Conservation (phyloP, 92 coral and sea anemone species). For the Hydrozoanthus gracilis region DNA sequence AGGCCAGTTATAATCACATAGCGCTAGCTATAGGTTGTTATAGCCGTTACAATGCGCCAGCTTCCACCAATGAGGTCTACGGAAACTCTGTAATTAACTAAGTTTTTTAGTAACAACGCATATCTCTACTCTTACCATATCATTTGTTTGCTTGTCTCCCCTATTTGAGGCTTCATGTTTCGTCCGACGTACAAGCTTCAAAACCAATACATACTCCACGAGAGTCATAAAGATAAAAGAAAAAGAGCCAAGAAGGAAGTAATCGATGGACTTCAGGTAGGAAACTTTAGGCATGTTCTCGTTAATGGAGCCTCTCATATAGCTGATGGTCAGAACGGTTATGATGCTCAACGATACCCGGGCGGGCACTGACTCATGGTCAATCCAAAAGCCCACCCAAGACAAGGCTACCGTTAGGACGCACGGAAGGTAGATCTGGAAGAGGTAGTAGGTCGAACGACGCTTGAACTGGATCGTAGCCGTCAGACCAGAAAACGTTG, state of each 20-base stretch:
- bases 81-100: not conserved
- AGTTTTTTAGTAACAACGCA: not conserved
- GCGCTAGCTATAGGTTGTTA: no score
- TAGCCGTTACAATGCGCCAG: no score
- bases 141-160: not conserved
- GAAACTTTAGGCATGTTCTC: slow-evolving; percentile 94
- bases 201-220: slow-evolving; percentile 89
- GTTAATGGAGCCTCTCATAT: slow-evolving; percentile 95
- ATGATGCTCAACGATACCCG: slow-evolving; percentile 95
- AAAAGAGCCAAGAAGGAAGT: slow-evolving; percentile 88
- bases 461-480: slow-evolving; percentile 65
- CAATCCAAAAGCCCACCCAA: slow-evolving; percentile 98
- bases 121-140: slow-evolving; percentile 13
- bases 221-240: slow-evolving; percentile 92
- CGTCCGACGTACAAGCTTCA: slow-evolving; percentile 61
- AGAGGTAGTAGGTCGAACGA: slow-evolving; percentile 56
- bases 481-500: slow-evolving; percentile 57
- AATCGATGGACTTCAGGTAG: slow-evolving; percentile 93
- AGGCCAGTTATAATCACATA: no score
- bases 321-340: slow-evolving; percentile 93
- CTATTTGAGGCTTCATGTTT: slow-evolving; percentile 11
- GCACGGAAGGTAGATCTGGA: slow-evolving; percentile 95
- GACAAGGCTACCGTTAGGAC: slow-evolving; percentile 86
- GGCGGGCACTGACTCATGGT: slow-evolving; percentile 97
- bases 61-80: no score